phyloP scores from a whole-genome alignment of 2,888 invertebrate species.

The Zygaena filipendulae region DNA sequence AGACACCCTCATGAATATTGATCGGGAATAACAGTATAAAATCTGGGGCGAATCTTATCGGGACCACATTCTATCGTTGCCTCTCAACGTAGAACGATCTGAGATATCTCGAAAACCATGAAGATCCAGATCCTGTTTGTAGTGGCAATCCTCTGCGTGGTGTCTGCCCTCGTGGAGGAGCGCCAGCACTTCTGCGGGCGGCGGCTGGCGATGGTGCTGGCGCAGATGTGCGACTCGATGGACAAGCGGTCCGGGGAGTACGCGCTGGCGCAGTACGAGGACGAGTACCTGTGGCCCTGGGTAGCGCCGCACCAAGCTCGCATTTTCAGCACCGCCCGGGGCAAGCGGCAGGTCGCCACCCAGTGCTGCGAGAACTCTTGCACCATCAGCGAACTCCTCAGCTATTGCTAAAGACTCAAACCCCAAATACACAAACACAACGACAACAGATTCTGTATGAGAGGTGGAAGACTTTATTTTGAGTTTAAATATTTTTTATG shows the following conservation, averaged over 20 bases:
- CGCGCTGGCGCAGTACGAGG: conserved; percentile 3
- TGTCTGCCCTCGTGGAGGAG: conserved; percentile 5
- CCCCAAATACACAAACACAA: too few relatives aligned
- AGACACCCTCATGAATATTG: too few relatives aligned
- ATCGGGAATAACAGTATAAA: too few relatives aligned
- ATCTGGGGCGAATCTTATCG: too few relatives aligned
- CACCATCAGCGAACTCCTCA: conserved; percentile 19
- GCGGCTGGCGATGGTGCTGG: conserved; percentile 14
- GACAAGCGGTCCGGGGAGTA: conserved; percentile 6
- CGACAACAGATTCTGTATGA: too few relatives aligned
- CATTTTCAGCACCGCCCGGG: conserved; percentile 11
- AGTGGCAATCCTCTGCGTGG: conserved; percentile 1
- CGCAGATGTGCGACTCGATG: conserved; percentile 11
- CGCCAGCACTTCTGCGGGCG: conserved; percentile 17
- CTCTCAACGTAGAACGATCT: too few relatives aligned
- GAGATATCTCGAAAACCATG: too few relatives aligned
- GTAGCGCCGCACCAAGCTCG: conserved; percentile 3
- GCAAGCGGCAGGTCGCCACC: conserved; percentile 19
- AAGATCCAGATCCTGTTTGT: too few relatives aligned
- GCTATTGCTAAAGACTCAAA: too few relatives aligned
- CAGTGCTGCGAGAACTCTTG: conserved; percentile 28
- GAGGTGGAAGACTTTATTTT: too few relatives aligned
- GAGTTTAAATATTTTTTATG: too few relatives aligned
- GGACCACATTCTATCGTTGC: too few relatives aligned
- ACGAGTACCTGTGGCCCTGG: conserved; percentile 6